These are phyloP conservation scores for Oceanodroma leucorhoa DNA, from an alignment of 2,797 vertebrate genomes.

Conservation along the genomic window DNA sequence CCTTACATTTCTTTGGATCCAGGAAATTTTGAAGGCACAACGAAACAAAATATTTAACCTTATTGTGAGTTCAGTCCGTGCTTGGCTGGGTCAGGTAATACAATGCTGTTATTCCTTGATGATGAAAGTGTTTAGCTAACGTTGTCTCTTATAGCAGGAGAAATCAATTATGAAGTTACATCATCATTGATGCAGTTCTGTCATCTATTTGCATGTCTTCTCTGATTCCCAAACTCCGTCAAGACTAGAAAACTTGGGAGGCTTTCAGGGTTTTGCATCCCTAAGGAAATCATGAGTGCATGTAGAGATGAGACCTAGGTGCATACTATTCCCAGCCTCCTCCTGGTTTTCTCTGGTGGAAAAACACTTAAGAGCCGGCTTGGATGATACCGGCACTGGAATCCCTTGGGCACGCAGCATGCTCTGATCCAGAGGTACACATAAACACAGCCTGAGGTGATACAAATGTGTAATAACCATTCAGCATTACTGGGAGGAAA, in stretches of 20 bases:
- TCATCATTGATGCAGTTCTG: neutral
- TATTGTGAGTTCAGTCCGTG: accelerated
- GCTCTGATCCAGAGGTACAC: neutral
- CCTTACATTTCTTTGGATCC: neutral
- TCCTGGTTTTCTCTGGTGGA: neutral
- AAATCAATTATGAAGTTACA: neutral
- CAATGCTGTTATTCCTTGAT: neutral
- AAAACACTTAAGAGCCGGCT: neutral
- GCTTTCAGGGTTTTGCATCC: neutral
- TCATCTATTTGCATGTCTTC: neutral
- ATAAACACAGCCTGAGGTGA: neutral
- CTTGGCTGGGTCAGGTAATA: neutral
- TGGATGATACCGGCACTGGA: neutral
- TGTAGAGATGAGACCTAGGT: neutral
- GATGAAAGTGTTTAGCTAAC: neutral
- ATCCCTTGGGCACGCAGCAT: neutral
- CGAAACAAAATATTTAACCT: neutral
- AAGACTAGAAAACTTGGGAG: neutral
- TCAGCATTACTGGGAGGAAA: neutral
- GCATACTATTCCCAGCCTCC: neutral
- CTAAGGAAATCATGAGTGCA: neutral
- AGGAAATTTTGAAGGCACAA: neutral
- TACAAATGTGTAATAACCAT: neutral
- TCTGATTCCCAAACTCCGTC: neutral
- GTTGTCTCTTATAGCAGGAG: neutral